Evolutionary conservation across 1,140 invertebrate genomes (phyloP).

Genomic region (Plectrocnemia conspersa): DNA sequence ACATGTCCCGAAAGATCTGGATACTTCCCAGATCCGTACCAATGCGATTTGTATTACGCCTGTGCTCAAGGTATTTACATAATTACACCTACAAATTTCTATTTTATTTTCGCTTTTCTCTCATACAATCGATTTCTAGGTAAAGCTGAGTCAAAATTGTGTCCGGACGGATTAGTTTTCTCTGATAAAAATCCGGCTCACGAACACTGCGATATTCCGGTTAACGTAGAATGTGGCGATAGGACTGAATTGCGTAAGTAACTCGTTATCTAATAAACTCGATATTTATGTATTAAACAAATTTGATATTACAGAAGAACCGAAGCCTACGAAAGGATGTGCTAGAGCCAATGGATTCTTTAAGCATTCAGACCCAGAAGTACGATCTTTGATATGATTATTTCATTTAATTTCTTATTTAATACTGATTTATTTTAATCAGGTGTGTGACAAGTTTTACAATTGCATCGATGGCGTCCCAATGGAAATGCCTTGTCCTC

Average conservation of each 20-base stretch:
- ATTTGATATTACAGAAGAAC: slow-evolving; percentile 58
- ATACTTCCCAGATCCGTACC: slow-evolving; percentile 68
- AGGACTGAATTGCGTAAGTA: slow-evolving; percentile 72
- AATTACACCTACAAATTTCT: too few species aligned
- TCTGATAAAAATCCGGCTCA: slow-evolving; percentile 68
- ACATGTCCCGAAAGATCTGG: slow-evolving; percentile 70
- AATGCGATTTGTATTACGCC: slow-evolving; percentile 79
- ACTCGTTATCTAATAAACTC: neutral
- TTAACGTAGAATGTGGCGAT: slow-evolving; percentile 74
- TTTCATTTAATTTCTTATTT: neutral
- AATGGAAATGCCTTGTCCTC: slow-evolving; percentile 70
- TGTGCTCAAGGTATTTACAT: slow-evolving; percentile 60
- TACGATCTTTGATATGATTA: slow-evolving; percentile 24
- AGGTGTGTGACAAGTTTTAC: slow-evolving; percentile 76
- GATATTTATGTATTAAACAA: slow-evolving; percentile 19
- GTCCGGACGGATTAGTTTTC: slow-evolving; percentile 79
- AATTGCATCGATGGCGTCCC: slow-evolving; percentile 73
- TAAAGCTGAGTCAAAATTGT: slow-evolving; percentile 63
- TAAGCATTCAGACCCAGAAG: slow-evolving; percentile 67
- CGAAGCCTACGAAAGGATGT: slow-evolving; percentile 65
- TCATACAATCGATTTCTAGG: slow-evolving; percentile 40
- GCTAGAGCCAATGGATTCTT: slow-evolving; percentile 78
- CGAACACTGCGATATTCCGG: slow-evolving; percentile 72
- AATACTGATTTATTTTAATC: slow-evolving; percentile 9
- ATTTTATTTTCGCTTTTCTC: too few species aligned